A percentile compares a stretch with the other conserved stretches of the same genome.
Conservation (phyloP, 2,113 vertebrate genomes). For the Eidolon helvum region DNA sequence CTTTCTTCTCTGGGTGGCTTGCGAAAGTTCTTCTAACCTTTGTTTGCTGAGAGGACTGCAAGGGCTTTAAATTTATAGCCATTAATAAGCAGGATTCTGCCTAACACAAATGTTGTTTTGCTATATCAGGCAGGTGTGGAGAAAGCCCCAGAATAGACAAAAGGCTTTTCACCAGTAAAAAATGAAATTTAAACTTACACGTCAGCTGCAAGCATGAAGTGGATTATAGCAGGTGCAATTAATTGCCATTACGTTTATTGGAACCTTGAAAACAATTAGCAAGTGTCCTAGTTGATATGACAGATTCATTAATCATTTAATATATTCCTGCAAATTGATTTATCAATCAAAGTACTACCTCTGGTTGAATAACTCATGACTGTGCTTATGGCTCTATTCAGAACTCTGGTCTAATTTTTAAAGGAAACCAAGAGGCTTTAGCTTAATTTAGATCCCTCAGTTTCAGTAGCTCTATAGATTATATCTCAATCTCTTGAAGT, state of each 20-base stretch:
- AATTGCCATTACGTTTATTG: constrained; percentile 77
- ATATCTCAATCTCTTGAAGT: not conserved
- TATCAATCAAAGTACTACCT: constrained; percentile 75
- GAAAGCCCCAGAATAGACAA: constrained; percentile 64
- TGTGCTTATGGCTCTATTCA: constrained; percentile 55
- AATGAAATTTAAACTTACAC: constrained; percentile 63
- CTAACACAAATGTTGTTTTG: constrained; percentile 54
- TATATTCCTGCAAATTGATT: constrained; percentile 78
- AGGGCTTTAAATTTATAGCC: constrained; percentile 67
- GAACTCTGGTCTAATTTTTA: constrained; percentile 23
- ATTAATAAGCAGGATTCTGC: constrained; percentile 71
- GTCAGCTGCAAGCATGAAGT: constrained; percentile 50
- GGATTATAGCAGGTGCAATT: constrained; percentile 65
- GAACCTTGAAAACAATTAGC: constrained; percentile 80
- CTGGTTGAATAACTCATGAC: constrained; percentile 62
- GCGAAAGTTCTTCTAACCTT: constrained; percentile 62
- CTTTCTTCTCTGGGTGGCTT: constrained; percentile 75
- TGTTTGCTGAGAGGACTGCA: not conserved
- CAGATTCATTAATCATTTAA: constrained; percentile 81
- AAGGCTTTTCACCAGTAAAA: constrained; percentile 59
- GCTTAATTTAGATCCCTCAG: constrained; percentile 9
- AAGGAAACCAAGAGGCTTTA: not conserved
- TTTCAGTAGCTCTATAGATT: constrained; percentile 1
- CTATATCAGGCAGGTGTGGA: constrained; percentile 31
- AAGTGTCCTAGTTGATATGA: constrained; percentile 77